Conservation (phyloP, 2,797 vertebrate species). For the Philypnodon macrostomus region DNA sequence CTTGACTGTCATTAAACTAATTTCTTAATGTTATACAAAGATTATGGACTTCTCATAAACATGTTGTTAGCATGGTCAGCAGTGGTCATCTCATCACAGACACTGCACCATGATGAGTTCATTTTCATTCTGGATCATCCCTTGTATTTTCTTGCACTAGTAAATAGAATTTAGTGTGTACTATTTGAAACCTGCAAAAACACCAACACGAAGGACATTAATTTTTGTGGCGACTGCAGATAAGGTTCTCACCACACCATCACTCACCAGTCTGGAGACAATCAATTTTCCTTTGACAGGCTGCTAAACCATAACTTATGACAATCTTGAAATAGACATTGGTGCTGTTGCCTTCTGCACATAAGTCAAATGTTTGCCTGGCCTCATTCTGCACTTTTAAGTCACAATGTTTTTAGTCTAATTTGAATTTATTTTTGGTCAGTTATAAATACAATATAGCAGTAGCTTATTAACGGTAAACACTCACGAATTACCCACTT, state of each 20-base stretch:
- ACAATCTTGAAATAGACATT: constrained; percentile 61
- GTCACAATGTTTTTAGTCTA: constrained; percentile 24
- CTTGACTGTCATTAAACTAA: constrained; percentile 47
- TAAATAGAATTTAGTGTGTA: not conserved
- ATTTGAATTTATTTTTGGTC: constrained; percentile 4
- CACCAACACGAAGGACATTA: no score
- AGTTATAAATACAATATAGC: no score
- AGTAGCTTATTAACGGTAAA: no score
- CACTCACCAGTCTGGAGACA: constrained; percentile 14
- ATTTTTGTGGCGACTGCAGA: constrained; percentile 8
- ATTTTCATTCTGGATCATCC: no score
- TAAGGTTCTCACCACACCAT: constrained; percentile 16
- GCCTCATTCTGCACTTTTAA: constrained; percentile 20
- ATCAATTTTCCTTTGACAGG: constrained; percentile 42
- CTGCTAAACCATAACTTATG: constrained; percentile 36
- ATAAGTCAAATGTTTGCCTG: constrained; percentile 45
- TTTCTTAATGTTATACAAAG: not conserved
- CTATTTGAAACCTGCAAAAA: not conserved
- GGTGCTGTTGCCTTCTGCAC: constrained; percentile 41
- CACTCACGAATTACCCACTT: no score
- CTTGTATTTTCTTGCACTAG: no score
- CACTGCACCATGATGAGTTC: no score
- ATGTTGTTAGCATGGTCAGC: not conserved
- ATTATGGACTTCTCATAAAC: not conserved
- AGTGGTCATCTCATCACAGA: no score